Base-by-base conservation (phyloP, 2,113 vertebrate genomes). In the Xenopus borealis region DNA sequence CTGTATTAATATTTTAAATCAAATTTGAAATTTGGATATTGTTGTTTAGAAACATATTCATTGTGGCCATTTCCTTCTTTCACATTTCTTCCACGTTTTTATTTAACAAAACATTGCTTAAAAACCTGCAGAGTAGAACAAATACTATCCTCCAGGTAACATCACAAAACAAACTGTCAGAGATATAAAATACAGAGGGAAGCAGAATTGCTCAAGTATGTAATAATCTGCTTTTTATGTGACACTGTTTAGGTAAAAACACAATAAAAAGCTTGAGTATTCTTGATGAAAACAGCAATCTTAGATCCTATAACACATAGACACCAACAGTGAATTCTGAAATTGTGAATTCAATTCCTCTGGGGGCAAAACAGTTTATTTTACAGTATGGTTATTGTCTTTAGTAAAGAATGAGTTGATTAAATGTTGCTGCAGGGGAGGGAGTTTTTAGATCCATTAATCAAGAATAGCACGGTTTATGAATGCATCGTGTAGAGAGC, bases 191-290 rank as follows among this genome's bases (percentile, higher is more conserved):
- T 72, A 27, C 23, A 44, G 71, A 65, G 64, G 52, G 47, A 64
- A 55, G 13, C 71, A 72, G 62, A 72, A 64, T 44, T 64, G 50
- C 27, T 72, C 61, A 72, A 18, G 45, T 55, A 65, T 72, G 71
- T 72, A 72, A 72, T 55, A 55, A 61, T 65, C 44, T 64, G 63
- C 23, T 72, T 47, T 65, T 72, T 63, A 50, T 72, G 50, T 33
- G 63, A 65, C 62, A 65, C 47, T 72, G 47, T 72, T 72, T 72
- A 55, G 47, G 14, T 55, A 72, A 53, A 27, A 72, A 72, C 46
- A 63, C 50, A 72, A 72, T 72, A 61, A 72, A 72, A 65, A 72
- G 71, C 71, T 52, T 72, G 62, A 64, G 46, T 72, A 62, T 72
- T 64, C 71, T 72, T 72, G 62, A 72, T 72, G 70, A 61, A 61